phyloP scores from a whole-genome alignment of 2,888 invertebrate species.

The Chorisops tibialis region DNA sequence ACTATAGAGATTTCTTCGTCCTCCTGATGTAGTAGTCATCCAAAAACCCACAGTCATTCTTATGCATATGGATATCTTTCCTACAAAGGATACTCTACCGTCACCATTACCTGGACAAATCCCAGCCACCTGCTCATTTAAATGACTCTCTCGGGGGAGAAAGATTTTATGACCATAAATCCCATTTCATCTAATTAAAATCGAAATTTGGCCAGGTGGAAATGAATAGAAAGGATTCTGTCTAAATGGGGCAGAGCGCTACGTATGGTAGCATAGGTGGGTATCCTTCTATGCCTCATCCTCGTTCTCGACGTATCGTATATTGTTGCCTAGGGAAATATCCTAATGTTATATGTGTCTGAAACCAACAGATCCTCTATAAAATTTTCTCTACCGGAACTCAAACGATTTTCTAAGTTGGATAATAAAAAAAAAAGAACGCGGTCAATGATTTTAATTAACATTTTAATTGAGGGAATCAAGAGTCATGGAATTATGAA shows the following conservation, averaged over 20 bases:
- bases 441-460: conserved; percentile 16
- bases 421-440: too few relatives aligned
- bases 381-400: neutral
- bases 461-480: conserved; percentile 10
- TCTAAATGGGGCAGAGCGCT: neutral
- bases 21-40: too few relatives aligned
- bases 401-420: conserved; percentile 1
- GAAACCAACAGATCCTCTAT: neutral
- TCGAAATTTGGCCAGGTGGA: conserved; percentile 8
- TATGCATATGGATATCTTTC: neutral
- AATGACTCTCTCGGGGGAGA: too few relatives aligned
- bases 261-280: neutral
- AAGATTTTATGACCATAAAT: conserved; percentile 10
- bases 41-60: too few relatives aligned
- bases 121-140: too few relatives aligned
- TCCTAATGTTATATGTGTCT: neutral
- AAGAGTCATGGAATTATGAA: too few relatives aligned
- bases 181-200: conserved; percentile 20
- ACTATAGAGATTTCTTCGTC: too few relatives aligned
- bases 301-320: neutral
- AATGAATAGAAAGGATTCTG: neutral
- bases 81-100: too few relatives aligned
- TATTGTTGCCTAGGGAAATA: neutral
- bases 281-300: neutral
- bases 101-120: too few relatives aligned